phyloP scores from a whole-genome alignment of 2,888 invertebrate genomes.

The Cylindroiulus punctatus region DNA sequence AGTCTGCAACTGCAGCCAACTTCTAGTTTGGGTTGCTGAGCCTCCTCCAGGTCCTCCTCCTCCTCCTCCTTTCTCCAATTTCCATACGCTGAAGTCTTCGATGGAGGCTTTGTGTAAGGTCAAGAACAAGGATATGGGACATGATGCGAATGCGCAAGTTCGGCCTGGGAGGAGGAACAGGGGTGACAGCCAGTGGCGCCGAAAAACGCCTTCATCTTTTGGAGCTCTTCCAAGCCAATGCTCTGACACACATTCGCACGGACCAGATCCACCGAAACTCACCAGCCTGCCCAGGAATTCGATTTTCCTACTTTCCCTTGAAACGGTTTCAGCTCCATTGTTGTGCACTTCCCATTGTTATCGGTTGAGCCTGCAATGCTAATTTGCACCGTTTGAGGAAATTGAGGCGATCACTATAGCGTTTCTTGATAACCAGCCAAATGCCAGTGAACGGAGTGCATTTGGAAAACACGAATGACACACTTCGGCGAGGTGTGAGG shows the following conservation, averaged over 20 bases:
- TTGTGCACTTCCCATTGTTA: not conserved
- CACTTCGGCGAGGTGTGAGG: not conserved
- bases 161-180: not conserved
- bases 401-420: not conserved
- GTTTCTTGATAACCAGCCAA: constrained; percentile 13
- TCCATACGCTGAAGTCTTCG: constrained; percentile 4
- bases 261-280: not conserved
- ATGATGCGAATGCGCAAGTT: constrained; percentile 8
- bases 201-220: not conserved
- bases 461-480: not conserved
- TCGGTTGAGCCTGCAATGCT: not conserved
- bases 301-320: constrained; percentile 3
- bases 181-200: not conserved
- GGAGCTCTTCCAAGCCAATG: not conserved
- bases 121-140: constrained; percentile 38
- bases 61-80: not conserved
- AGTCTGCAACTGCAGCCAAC: not conserved
- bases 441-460: not conserved
- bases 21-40: not conserved
- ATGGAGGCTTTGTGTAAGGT: constrained; percentile 30
- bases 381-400: not conserved
- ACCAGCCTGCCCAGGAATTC: not conserved
- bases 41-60: not conserved
- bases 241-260: not conserved
- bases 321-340: not conserved